Conservation (phyloP, 35 echinoderm and acorn worm genomes). For the Anneissia japonica region DNA sequence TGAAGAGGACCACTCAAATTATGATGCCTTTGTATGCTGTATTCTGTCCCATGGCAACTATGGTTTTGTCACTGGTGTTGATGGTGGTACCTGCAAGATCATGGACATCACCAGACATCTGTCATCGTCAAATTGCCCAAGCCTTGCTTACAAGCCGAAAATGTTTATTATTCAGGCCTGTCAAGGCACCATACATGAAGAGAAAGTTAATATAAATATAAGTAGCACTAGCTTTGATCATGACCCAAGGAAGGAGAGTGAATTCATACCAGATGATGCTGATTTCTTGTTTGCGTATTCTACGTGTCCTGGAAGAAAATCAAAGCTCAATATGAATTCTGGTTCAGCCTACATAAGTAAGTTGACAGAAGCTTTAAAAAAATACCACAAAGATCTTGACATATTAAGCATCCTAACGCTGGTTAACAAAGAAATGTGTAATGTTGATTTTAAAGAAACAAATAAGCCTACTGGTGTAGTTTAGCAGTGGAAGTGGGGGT, state of each 20-base stretch:
- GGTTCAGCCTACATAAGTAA: not conserved
- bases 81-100: not conserved
- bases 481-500: too few species aligned
- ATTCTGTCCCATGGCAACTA: not conserved
- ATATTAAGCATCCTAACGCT: not conserved
- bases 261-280: not conserved
- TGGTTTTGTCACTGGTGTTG: not conserved
- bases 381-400: not conserved
- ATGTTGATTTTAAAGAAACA: not conserved
- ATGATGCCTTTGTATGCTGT: not conserved
- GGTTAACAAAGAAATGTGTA: not conserved
- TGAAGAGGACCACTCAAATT: not conserved
- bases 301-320: not conserved
- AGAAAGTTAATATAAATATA: not conserved
- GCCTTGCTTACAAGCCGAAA: not conserved
- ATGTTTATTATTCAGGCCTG: not conserved
- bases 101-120: not conserved
- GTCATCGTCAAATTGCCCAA: not conserved
- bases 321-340: not conserved
- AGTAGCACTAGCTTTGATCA: not conserved
- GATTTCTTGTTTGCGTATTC: not conserved
- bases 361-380: not conserved
- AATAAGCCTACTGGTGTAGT: too few species aligned
- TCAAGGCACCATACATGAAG: not conserved
- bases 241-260: not conserved